Percentiles rank a stretch among this genome's conserved stretches.
Conservation (phyloP, 1,140 invertebrate genomes). For the Odontomachus brunneus region DNA sequence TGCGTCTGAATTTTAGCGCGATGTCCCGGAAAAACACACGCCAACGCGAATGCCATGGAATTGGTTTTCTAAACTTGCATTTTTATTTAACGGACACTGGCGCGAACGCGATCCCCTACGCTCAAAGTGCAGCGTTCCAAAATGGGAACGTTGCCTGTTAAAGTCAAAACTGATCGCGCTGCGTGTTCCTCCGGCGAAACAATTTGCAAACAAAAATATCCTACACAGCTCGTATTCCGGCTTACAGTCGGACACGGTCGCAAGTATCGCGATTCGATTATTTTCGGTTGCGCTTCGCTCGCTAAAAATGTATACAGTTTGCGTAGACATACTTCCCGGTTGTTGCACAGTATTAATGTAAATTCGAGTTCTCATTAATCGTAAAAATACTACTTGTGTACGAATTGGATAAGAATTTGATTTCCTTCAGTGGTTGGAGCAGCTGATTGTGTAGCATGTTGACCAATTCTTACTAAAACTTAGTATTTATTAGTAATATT, state of each 20-base stretch:
- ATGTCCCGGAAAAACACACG: slow-evolving; percentile 44
- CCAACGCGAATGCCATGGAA: slow-evolving; percentile 5
- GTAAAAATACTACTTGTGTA: too few relatives aligned
- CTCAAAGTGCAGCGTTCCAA: slow-evolving; percentile 40
- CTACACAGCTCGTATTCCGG: too few relatives aligned
- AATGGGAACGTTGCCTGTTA: slow-evolving; percentile 38
- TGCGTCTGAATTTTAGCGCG: slow-evolving; percentile 55
- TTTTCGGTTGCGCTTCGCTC: neutral
- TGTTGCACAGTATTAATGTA: too few relatives aligned
- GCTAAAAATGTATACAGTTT: too few relatives aligned
- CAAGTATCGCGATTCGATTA: neutral
- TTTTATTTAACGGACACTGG: slow-evolving; percentile 41
- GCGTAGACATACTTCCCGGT: too few relatives aligned
- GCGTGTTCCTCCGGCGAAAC: neutral
- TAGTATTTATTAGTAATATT: too few relatives aligned
- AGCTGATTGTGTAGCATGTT: too few relatives aligned
- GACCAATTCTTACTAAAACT: too few relatives aligned
- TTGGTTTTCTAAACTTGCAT: slow-evolving; percentile 53
- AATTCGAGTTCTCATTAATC: too few relatives aligned
- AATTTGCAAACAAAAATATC: slow-evolving; percentile 5
- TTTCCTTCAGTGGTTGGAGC: too few relatives aligned
- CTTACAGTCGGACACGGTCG: neutral
- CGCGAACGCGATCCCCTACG: slow-evolving; percentile 40
- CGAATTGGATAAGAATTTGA: too few relatives aligned
- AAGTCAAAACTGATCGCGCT: slow-evolving; percentile 9